Conservation (phyloP, 92 coral and sea anemone genomes). For the Parazoanthus darwini region DNA sequence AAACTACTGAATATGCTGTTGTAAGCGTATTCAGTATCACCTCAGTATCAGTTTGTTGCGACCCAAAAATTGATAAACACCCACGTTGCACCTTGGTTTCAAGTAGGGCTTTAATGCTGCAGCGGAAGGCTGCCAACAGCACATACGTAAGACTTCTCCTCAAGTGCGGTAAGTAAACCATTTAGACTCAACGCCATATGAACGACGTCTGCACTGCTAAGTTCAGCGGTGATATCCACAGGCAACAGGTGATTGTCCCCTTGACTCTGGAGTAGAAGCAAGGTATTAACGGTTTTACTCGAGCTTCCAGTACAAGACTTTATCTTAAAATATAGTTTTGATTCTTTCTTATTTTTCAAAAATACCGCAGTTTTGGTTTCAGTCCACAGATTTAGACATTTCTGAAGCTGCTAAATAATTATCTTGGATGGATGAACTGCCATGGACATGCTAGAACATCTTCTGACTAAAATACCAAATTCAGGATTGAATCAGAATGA, state of each 20-base stretch:
- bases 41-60: no score
- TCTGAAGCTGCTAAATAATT: no score
- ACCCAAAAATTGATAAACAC: background rate
- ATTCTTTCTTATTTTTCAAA: no score
- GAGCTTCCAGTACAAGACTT: background rate
- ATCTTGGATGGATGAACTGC: no score
- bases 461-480: no score
- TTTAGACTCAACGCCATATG: conserved; percentile 60
- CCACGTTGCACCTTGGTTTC: background rate
- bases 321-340: background rate
- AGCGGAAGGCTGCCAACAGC: background rate
- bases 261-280: conserved; percentile 58
- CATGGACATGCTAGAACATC: no score
- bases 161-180: conserved; percentile 43
- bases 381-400: no score
- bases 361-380: no score
- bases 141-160: conserved; percentile 50
- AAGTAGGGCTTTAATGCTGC: background rate
- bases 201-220: conserved; percentile 68
- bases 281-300: background rate
- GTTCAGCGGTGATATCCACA: conserved; percentile 46
- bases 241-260: conserved; percentile 80
- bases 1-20: no score
- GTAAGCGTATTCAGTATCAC: no score
- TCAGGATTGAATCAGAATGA: no score